A percentile compares a stretch with the other conserved stretches of the same genome.
These are phyloP conservation scores for Lutjanus erythropterus DNA, from an alignment of 2,113 vertebrate species.

Conservation along the genomic window DNA sequence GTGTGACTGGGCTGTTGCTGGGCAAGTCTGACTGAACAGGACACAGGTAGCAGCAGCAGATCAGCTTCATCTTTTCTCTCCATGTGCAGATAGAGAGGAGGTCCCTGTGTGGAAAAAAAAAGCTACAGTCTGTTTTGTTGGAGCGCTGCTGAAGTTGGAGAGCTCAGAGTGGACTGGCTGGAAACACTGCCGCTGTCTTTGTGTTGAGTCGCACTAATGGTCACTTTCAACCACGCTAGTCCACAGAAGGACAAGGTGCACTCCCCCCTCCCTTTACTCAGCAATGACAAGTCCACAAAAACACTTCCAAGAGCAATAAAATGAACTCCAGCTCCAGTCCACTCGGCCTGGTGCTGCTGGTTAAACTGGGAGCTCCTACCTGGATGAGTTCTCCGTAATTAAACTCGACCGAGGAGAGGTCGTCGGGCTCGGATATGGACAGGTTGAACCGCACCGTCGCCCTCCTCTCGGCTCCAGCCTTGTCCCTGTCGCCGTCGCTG, in stretches of 20 bases:
- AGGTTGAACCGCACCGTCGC: constrained; percentile 92
- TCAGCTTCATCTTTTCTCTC: constrained; percentile 38
- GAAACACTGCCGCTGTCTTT: constrained; percentile 55
- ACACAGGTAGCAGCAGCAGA: constrained; percentile 70
- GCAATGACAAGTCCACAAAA: constrained; percentile 73
- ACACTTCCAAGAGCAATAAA: constrained; percentile 63
- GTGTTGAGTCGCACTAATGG: constrained; percentile 62
- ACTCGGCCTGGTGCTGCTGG: constrained; percentile 24
- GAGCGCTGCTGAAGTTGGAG: constrained; percentile 63
- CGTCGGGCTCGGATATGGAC: constrained; percentile 92
- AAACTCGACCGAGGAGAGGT: constrained; percentile 94
- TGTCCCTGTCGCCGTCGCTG: constrained; percentile 78
- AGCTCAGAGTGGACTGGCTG: constrained; percentile 26
- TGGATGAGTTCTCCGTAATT: constrained; percentile 94
- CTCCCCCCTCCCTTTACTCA: constrained; percentile 37
- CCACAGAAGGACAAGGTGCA: constrained; percentile 70
- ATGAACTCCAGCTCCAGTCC: constrained; percentile 50
- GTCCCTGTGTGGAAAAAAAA: background rate
- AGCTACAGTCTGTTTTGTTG: background rate
- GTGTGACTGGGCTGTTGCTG: constrained; percentile 77
- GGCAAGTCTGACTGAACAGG: constrained; percentile 69
- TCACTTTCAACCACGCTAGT: constrained; percentile 66
- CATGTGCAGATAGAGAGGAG: constrained; percentile 24
- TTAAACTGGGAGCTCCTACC: constrained; percentile 63
- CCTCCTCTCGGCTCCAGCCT: constrained; percentile 75